Evolutionary conservation across 2,113 vertebrate species (phyloP).

Genomic region (Cebidichthys violaceus): DNA sequence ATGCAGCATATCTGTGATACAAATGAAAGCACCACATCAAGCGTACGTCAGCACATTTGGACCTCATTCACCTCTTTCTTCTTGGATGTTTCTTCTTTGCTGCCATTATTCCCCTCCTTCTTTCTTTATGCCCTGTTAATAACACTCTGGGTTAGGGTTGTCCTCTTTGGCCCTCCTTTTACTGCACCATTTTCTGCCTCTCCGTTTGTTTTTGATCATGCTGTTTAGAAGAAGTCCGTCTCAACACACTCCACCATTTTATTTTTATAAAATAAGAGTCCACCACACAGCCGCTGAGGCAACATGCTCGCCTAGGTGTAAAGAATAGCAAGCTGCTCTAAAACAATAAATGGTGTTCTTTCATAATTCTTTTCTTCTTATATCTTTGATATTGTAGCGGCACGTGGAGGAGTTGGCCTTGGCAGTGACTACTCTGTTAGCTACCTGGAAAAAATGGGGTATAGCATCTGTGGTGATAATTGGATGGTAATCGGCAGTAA

Average conservation of each 20-base stretch:
- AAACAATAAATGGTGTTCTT: background rate
- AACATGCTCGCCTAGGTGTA: background rate
- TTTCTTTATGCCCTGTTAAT: background rate
- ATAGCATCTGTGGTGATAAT: slow-evolving; percentile 31
- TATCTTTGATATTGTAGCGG: background rate
- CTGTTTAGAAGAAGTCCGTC: background rate
- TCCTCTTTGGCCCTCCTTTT: slow-evolving; percentile 11
- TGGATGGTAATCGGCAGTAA: slow-evolving; percentile 38
- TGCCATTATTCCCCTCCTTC: background rate
- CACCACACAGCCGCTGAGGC: background rate
- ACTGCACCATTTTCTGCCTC: background rate
- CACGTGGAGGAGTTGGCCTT: slow-evolving; percentile 15
- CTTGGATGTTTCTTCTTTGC: background rate
- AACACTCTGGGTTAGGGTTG: background rate
- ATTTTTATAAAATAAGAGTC: background rate
- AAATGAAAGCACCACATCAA: slow-evolving; percentile 1
- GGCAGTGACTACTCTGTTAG: background rate
- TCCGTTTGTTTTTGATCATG: slow-evolving; percentile 25
- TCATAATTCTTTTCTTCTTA: background rate
- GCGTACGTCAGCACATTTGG: background rate
- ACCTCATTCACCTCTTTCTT: background rate
- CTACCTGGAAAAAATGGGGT: background rate
- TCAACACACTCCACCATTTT: background rate
- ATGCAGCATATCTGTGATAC: background rate
- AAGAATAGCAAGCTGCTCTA: background rate